These are phyloP conservation scores for Hydriomena furcata DNA, from an alignment of 2,888 invertebrate genomes.

Conservation along the genomic window DNA sequence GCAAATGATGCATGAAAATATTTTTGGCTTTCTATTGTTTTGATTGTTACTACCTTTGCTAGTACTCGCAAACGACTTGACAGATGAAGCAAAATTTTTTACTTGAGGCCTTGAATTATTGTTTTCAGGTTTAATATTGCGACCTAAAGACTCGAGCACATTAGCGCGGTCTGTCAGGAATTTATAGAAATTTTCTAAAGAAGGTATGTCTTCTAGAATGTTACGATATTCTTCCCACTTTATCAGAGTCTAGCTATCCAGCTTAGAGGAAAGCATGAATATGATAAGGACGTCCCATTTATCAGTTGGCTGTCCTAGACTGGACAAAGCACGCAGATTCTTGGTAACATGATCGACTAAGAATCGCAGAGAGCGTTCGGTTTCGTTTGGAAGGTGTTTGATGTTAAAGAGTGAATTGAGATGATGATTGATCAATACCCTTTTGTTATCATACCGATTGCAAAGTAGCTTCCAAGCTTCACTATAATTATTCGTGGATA, in stretches of 20 bases:
- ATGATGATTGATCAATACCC: conserved; percentile 35
- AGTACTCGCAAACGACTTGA: not conserved
- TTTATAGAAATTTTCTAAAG: conserved; percentile 32
- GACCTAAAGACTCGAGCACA: conserved; percentile 33
- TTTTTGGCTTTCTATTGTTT: not conserved
- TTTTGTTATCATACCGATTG: conserved; percentile 33
- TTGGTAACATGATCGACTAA: conserved; percentile 38
- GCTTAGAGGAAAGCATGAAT: conserved; percentile 12
- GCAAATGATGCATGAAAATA: conserved; percentile 30
- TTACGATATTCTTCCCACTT: conserved; percentile 26
- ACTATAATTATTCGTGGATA: conserved; percentile 10
- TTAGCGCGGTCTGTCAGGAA: conserved; percentile 38
- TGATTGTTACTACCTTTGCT: not conserved
- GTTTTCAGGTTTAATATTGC: too few relatives aligned
- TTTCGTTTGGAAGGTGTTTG: conserved; percentile 25
- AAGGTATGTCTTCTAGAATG: conserved; percentile 24
- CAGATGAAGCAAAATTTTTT: not conserved
- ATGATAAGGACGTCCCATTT: conserved; percentile 27
- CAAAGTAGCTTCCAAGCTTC: conserved; percentile 38
- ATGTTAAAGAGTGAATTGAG: conserved; percentile 36
- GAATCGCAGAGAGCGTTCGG: conserved; percentile 33
- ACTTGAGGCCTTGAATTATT: not conserved
- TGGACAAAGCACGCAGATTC: conserved; percentile 27
- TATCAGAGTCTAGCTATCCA: conserved; percentile 8
- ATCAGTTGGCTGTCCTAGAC: conserved; percentile 25